Evolutionary conservation across 1,140 invertebrate genomes (phyloP).

Genomic region (Eupristina koningsbergeri): DNA sequence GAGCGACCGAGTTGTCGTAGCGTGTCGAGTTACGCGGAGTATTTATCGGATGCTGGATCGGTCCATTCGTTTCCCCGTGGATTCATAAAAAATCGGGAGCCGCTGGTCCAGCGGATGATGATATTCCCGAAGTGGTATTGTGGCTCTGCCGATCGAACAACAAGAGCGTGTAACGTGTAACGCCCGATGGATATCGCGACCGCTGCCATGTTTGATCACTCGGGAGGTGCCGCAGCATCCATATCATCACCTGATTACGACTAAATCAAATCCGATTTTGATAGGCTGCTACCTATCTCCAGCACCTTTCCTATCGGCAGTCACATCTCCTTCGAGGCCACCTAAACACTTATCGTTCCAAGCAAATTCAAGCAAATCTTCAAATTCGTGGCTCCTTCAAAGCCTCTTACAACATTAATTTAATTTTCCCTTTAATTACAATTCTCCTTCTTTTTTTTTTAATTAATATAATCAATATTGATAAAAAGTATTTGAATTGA

Average conservation of each 20-base stretch:
- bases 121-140: background rate
- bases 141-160: background rate
- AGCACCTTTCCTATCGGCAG: too few species aligned
- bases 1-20: too few species aligned
- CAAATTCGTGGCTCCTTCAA: too few species aligned
- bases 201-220: constrained; percentile 44
- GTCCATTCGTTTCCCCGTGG: background rate
- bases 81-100: too few species aligned
- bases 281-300: background rate
- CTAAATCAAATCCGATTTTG: constrained; percentile 11
- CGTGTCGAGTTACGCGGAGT: background rate
- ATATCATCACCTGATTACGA: background rate
- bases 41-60: background rate
- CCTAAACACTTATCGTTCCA: too few species aligned
- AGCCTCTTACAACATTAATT: too few species aligned
- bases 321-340: too few species aligned
- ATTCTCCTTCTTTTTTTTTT: too few species aligned
- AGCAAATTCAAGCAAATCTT: too few species aligned
- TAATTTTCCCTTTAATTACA: too few species aligned
- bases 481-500: too few species aligned
- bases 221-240: background rate
- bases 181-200: constrained; percentile 31
- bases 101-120: background rate
- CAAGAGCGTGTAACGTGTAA: constrained; percentile 25
- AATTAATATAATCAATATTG: too few species aligned